Base-by-base conservation (phyloP, 2,797 vertebrate species). In the Acanthurus lineatus region DNA sequence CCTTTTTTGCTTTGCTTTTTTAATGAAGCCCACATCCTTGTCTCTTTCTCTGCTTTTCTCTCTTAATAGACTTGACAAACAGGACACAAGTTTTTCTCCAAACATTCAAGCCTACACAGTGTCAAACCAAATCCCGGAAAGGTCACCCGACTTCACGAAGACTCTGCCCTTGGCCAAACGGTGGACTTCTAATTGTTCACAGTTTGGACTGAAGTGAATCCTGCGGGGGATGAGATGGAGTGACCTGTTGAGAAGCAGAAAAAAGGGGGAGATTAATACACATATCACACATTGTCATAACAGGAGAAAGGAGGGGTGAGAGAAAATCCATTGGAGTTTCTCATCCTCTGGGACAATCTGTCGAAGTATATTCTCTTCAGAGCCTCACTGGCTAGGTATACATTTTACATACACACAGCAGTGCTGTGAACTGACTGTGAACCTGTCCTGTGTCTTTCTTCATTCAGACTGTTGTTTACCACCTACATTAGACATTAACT, bases 371-470 rank as follows among this genome's bases (percentile, higher is more conserved):
- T 85, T 84, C 83, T 73, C 74, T 58, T 84, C 71, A 67, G 77
- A 76, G 76, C 74, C 69, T 75, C 73, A 15, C 22, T 1, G 6
- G 51, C 85, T 73, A 65, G 35, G 44, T 82, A 49, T 83, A 86
- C 82, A 84, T 83, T 77, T 73, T 72, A 65, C 83, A 82, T 85
- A 75, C 57, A 73, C 71, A 12, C 42, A 54, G 74, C 62, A 88
- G 83, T 76, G 82, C 79, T 58, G 61, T 91, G 90, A 90, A 89
- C 89, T 86, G 86, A 82, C 52, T 63, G 81, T 89, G 88, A 93
- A 92, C 89, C 85, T 76, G 49, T 60, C 48, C 61, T 51, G 58
- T 35, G 48, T 82, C 69, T 76, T 59, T 88, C 72, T 59, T 17
- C 6, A 76, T 79, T 86, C 40, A 47, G 59, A 42, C 75, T 71